phyloP scores from a whole-genome alignment of 2,888 invertebrate genomes.

The Linyphia triangularis region DNA sequence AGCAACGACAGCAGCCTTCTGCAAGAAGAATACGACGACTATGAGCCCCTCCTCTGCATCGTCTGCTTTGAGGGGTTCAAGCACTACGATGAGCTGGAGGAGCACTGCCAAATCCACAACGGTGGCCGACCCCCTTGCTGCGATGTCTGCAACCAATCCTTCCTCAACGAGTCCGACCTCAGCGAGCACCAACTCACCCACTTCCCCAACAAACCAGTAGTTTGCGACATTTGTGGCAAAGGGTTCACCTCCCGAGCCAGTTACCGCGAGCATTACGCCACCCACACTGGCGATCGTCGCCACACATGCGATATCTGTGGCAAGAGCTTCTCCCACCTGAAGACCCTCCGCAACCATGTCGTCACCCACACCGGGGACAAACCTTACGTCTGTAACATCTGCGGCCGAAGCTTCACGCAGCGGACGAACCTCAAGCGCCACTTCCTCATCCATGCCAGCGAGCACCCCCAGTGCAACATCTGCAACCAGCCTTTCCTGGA shows the following conservation, averaged over 20 bases:
- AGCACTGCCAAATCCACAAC: conserved; percentile 68
- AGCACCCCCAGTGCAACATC: conserved; percentile 67
- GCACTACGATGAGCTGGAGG: conserved; percentile 67
- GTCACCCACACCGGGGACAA: conserved; percentile 65
- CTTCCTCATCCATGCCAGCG: conserved; percentile 63
- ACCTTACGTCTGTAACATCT: conserved; percentile 63
- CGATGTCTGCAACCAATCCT: conserved; percentile 68
- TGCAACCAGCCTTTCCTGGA: conserved; percentile 64
- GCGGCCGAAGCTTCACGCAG: conserved; percentile 59
- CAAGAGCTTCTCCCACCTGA: conserved; percentile 64
- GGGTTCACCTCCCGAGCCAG: conserved; percentile 20
- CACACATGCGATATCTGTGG: conserved; percentile 63
- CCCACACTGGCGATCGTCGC: conserved; percentile 57
- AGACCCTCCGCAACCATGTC: conserved; percentile 50
- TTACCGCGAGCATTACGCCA: conserved; percentile 49
- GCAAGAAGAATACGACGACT: conserved; percentile 64
- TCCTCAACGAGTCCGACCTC: conserved; percentile 61
- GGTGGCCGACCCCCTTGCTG: conserved; percentile 66
- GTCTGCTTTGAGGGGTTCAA: conserved; percentile 70
- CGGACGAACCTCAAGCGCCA: conserved; percentile 68
- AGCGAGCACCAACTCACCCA: conserved; percentile 62
- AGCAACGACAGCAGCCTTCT: conserved; percentile 54
- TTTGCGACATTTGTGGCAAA: conserved; percentile 69
- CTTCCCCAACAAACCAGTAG: conserved; percentile 57
- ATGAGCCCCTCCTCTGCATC: conserved; percentile 65